Conservation (phyloP, 2,797 vertebrate genomes). For the Sebastolobus alascanus region DNA sequence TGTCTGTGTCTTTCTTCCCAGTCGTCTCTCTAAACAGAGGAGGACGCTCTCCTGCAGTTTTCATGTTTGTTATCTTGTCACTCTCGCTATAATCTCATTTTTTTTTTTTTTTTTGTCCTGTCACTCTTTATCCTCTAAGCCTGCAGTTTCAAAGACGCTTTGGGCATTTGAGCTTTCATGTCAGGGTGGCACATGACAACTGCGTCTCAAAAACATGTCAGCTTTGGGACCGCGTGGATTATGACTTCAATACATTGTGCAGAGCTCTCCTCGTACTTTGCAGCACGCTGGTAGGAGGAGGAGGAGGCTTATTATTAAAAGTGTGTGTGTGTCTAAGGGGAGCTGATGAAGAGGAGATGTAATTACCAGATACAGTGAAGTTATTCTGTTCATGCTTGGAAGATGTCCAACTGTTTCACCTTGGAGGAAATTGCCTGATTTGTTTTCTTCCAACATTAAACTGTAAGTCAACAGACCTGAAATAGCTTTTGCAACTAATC, state of each 20-base stretch:
- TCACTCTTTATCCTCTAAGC: conserved; percentile 30
- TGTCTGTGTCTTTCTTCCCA: background rate
- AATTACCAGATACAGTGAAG: conserved; percentile 52
- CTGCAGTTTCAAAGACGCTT: conserved; percentile 11
- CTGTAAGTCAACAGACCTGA: conserved; percentile 37
- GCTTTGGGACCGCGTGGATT: conserved; percentile 29
- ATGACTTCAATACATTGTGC: conserved; percentile 15
- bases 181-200: conserved; percentile 36
- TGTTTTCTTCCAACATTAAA: conserved; percentile 48
- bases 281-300: conserved; percentile 23
- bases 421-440: conserved; percentile 37
- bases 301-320: conserved; percentile 42
- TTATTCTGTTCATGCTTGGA: conserved; percentile 45
- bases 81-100: conserved; percentile 10
- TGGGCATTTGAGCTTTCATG: conserved; percentile 32
- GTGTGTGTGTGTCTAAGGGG: background rate
- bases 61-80: conserved; percentile 40
- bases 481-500: conserved; percentile 31
- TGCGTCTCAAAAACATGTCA: conserved; percentile 22
- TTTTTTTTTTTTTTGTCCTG: conserved; percentile 14
- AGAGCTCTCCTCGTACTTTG: conserved; percentile 10
- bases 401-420: conserved; percentile 40
- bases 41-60: conserved; percentile 6
- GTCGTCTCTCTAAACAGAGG: background rate
- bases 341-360: conserved; percentile 40